Conservation (phyloP, 2,113 vertebrate genomes). For the Sylvicapra grimmia region DNA sequence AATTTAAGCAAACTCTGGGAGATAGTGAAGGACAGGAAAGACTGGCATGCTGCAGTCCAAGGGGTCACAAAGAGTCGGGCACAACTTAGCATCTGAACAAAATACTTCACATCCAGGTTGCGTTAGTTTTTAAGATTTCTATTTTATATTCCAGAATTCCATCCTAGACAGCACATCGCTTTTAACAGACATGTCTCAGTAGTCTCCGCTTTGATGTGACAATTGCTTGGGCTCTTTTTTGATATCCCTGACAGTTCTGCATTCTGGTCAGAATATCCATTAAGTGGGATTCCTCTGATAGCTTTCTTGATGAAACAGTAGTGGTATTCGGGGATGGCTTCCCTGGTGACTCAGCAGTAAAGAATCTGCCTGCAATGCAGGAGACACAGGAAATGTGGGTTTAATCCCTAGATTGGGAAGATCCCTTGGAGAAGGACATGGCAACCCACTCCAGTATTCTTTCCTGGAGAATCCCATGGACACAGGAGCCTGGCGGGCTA, state of each 20-base stretch:
- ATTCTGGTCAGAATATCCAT: too few relatives aligned
- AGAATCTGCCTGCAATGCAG: neutral
- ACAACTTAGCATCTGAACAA: neutral
- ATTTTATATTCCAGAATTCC: neutral
- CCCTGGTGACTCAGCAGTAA: neutral
- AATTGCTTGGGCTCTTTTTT: neutral
- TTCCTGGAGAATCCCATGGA: neutral
- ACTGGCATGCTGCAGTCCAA: neutral
- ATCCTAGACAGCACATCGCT: fast-evolving
- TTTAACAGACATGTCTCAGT: neutral
- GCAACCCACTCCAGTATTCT: neutral
- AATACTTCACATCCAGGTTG: neutral
- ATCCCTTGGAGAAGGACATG: neutral
- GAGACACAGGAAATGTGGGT: neutral
- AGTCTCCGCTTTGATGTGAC: neutral
- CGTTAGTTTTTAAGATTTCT: neutral
- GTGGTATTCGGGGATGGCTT: neutral
- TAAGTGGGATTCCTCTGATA: neutral
- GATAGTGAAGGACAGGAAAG: neutral
- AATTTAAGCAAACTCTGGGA: neutral
- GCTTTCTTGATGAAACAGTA: neutral
- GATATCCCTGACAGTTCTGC: neutral
- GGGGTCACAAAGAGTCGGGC: neutral
- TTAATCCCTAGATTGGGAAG: neutral
- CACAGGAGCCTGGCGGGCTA: neutral